phyloP scores from a whole-genome alignment of 1,140 invertebrate species.

The Pinna nobilis region DNA sequence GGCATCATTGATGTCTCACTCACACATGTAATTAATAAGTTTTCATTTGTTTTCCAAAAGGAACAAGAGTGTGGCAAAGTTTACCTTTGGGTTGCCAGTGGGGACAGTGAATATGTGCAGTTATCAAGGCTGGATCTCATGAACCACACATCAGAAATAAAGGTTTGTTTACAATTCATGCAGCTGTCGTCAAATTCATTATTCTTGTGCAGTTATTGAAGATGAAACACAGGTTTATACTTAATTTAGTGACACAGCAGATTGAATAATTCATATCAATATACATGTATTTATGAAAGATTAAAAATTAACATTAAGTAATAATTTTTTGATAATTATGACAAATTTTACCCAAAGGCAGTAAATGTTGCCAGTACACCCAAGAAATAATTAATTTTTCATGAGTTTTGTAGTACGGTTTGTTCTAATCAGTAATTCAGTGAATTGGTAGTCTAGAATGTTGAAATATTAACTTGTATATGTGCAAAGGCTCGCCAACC shows the following conservation, averaged over 20 bases:
- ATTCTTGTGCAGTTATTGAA: neutral
- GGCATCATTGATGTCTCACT: neutral
- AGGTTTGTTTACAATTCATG: slow-evolving; percentile 11
- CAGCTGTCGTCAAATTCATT: neutral
- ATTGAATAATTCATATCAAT: neutral
- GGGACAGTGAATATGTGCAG: slow-evolving; percentile 62
- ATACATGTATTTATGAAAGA: neutral
- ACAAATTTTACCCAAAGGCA: neutral
- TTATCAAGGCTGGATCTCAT: slow-evolving; percentile 56
- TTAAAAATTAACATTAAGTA: neutral
- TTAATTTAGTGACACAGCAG: neutral
- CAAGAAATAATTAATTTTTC: no score
- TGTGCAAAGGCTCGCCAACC: neutral
- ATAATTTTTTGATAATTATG: neutral
- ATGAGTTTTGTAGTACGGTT: neutral
- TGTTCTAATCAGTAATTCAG: no score
- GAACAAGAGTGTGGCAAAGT: slow-evolving; percentile 25
- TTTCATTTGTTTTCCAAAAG: slow-evolving; percentile 23
- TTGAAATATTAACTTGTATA: neutral
- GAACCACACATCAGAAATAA: slow-evolving; percentile 27
- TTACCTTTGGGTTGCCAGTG: slow-evolving; percentile 62
- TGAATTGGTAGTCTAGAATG: no score
- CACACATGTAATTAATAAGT: neutral
- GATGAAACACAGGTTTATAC: neutral
- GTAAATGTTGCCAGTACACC: no score